A percentile compares a stretch with the other conserved stretches of the same genome.
Evolutionary conservation across 2,113 vertebrate species (phyloP).

Genomic region (Clarias gariepinus): DNA sequence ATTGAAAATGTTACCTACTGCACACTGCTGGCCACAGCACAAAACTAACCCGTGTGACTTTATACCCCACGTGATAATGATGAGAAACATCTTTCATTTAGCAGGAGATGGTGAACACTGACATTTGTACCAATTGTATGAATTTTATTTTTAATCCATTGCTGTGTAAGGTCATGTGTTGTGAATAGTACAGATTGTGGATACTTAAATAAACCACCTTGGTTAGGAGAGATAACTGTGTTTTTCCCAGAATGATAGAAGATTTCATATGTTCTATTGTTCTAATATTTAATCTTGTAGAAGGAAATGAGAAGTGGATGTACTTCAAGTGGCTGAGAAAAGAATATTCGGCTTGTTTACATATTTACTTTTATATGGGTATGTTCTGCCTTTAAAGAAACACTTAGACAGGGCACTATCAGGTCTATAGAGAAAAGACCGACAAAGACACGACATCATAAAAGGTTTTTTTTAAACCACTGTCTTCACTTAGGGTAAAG

Average conservation of each 20-base stretch:
- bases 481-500: no score
- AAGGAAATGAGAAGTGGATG: background rate
- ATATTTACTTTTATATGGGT: background rate
- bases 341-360: background rate
- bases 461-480: no score
- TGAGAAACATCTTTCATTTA: background rate
- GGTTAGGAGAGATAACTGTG: background rate
- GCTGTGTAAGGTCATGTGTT: background rate
- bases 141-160: background rate
- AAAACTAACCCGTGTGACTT: no score
- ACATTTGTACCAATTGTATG: background rate
- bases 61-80: no score
- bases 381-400: no score
- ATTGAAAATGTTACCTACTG: no score
- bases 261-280: no score
- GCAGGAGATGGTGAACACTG: background rate
- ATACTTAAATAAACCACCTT: background rate
- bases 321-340: background rate
- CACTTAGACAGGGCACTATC: no score
- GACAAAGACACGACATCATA: no score
- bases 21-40: no score
- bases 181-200: background rate
- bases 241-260: background rate
- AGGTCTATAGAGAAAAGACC: no score
- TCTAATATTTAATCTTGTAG: background rate